Conservation (phyloP, 2,888 invertebrate species). For the Liodrosophila aerea region DNA sequence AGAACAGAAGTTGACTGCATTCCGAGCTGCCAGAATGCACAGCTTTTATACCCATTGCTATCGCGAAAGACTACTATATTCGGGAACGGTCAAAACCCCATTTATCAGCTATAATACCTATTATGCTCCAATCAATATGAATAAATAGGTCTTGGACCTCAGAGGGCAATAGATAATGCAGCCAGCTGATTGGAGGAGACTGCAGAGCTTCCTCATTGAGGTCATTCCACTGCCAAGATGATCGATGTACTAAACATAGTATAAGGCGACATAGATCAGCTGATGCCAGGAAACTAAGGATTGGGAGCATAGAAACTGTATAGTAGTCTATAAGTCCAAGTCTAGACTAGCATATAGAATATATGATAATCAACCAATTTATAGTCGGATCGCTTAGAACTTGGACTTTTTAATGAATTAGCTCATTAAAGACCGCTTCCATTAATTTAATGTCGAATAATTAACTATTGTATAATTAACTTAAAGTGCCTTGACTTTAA, state of each 20-base stretch:
- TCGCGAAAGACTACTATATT: background rate
- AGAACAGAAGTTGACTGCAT: constrained; percentile 20
- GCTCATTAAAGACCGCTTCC: constrained; percentile 4
- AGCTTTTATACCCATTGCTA: constrained; percentile 21
- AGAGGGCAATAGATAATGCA: constrained; percentile 10
- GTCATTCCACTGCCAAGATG: background rate
- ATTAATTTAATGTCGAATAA: constrained; percentile 9
- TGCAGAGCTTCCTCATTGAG: constrained; percentile 3
- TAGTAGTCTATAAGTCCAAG: no score
- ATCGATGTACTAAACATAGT: background rate
- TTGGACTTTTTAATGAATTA: background rate
- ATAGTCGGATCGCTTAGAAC: background rate
- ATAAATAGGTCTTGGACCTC: constrained; percentile 15
- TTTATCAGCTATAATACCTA: constrained; percentile 16
- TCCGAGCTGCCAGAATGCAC: background rate
- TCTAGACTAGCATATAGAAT: no score
- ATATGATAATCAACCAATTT: no score
- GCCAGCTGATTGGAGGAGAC: constrained; percentile 3
- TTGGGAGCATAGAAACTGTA: no score
- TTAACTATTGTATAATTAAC: constrained; percentile 5
- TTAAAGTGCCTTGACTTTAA: constrained; percentile 4
- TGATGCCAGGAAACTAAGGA: no score
- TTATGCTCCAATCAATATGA: constrained; percentile 1
- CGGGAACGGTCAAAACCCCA: constrained; percentile 10
- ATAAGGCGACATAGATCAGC: no score